phyloP scores from a whole-genome alignment of 1,140 invertebrate species.

The Phenacoccus solenopsis region DNA sequence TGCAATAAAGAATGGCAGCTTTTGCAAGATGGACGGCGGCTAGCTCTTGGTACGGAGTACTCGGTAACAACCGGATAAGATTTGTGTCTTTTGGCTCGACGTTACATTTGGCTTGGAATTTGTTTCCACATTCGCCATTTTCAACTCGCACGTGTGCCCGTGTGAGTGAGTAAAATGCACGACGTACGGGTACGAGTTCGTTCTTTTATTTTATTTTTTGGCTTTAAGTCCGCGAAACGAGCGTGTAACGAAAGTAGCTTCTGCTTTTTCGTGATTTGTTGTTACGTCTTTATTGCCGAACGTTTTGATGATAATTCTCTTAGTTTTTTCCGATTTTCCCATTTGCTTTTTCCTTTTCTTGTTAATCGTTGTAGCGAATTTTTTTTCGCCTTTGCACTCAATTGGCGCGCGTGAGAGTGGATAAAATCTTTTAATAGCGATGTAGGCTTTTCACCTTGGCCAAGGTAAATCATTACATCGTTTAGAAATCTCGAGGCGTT shows the following conservation, averaged over 20 bases:
- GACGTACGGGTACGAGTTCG: too few relatives aligned
- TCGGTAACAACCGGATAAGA: slow-evolving; percentile 1
- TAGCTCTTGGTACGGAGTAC: background rate
- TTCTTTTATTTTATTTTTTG: background rate
- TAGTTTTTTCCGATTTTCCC: background rate
- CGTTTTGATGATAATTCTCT: background rate
- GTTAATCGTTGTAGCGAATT: too few relatives aligned
- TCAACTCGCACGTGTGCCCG: background rate
- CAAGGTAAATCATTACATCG: too few relatives aligned
- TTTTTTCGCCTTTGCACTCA: too few relatives aligned
- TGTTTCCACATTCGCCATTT: background rate
- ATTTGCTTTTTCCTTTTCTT: too few relatives aligned
- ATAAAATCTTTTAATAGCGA: too few relatives aligned
- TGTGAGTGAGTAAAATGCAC: background rate
- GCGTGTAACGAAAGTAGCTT: background rate
- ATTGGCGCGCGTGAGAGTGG: too few relatives aligned
- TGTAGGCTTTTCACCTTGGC: too few relatives aligned
- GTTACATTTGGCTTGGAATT: slow-evolving; percentile 13
- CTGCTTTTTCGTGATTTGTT: background rate
- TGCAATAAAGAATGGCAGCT: background rate
- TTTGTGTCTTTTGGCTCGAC: slow-evolving; percentile 15
- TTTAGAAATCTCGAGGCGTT: too few relatives aligned
- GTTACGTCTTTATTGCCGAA: slow-evolving; percentile 1
- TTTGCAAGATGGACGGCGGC: slow-evolving; percentile 3
- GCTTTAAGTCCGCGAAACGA: background rate